Evolutionary conservation across 2,797 vertebrate species (phyloP).

Genomic region (Mus minutoides): DNA sequence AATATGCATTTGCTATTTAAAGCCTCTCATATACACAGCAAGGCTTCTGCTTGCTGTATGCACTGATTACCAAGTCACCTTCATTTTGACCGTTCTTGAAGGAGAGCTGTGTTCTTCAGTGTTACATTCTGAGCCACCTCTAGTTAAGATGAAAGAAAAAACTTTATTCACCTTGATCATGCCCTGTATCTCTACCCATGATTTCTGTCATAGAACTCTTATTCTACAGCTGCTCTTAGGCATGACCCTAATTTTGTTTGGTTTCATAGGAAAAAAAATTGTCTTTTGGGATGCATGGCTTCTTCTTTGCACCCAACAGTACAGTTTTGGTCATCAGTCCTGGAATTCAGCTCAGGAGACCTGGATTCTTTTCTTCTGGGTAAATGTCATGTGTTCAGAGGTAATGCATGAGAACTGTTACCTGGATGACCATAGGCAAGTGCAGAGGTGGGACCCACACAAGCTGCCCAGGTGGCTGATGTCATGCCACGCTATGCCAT

Average conservation of each 20-base stretch:
- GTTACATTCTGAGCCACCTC: not conserved
- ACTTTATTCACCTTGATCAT: not conserved
- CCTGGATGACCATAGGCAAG: not conserved
- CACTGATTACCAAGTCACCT: not conserved
- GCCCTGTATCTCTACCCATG: constrained; percentile 29
- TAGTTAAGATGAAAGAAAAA: constrained; percentile 47
- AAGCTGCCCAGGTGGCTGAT: not conserved
- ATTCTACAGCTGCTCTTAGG: not conserved
- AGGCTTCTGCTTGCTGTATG: not conserved
- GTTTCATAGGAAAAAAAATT: constrained; percentile 2
- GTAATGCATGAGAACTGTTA: fast-evolving
- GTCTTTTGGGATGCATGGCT: not conserved
- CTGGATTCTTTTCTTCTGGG: not conserved
- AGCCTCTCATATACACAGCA: not conserved
- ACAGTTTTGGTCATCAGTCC: not conserved
- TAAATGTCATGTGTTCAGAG: not conserved
- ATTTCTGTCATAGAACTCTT: constrained; percentile 3
- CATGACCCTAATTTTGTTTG: constrained; percentile 42
- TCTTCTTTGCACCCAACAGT: not conserved
- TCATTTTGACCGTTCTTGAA: not conserved
- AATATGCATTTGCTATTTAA: constrained; percentile 15
- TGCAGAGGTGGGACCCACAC: fast-evolving
- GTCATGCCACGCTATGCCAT: no score
- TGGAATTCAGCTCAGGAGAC: not conserved
- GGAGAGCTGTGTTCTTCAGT: not conserved